These are phyloP conservation scores for Peromyscus leucopus DNA, from an alignment of 2,113 vertebrate genomes.

Conservation along the genomic window DNA sequence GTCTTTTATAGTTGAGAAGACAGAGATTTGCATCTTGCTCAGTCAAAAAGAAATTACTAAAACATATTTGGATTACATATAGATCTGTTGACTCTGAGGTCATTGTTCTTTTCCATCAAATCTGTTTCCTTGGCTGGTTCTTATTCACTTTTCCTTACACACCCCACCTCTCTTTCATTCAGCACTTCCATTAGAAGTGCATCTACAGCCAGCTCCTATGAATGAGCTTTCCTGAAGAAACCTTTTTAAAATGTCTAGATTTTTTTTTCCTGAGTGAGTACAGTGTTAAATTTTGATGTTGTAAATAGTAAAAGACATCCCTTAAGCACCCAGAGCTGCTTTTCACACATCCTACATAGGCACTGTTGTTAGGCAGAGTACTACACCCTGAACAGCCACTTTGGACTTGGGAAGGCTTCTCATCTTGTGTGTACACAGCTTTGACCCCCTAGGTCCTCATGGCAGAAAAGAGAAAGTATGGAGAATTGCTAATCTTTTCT, in stretches of 20 bases:
- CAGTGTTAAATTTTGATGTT: neutral
- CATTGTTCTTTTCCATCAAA: neutral
- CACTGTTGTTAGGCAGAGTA: neutral
- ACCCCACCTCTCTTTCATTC: neutral
- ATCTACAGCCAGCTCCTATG: neutral
- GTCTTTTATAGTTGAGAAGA: neutral
- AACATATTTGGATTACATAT: neutral
- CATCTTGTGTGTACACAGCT: neutral
- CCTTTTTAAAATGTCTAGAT: neutral
- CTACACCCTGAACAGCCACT: neutral
- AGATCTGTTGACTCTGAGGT: neutral
- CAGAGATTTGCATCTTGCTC: neutral
- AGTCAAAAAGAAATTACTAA: slow-evolving; percentile 5
- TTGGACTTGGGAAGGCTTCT: neutral
- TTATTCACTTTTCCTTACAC: neutral
- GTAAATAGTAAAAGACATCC: neutral
- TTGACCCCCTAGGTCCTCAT: neutral
- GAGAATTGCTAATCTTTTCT: neutral
- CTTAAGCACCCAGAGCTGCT: neutral
- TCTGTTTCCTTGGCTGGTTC: neutral
- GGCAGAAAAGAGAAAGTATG: neutral
- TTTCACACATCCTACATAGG: neutral
- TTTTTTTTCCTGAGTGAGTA: neutral
- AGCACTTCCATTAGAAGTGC: neutral
- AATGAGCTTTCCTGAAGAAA: neutral